Base-by-base conservation (phyloP, 2,797 vertebrate species). In the Fistularia tabacaria region DNA sequence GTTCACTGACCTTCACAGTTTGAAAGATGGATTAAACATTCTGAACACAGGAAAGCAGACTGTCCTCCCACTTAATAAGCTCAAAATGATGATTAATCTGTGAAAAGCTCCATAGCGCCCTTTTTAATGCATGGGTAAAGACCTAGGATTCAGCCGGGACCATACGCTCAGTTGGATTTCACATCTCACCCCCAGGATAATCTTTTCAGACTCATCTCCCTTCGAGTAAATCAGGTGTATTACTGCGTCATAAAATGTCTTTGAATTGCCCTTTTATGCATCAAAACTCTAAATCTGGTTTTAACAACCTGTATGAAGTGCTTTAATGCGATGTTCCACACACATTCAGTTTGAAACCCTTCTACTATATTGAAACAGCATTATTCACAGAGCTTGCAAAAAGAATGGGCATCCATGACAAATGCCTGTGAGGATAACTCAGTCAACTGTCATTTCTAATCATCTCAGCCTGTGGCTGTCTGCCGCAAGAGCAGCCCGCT, bases 41-140 rank as follows among this genome's bases (percentile, higher is more conserved):
- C 70, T 75, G 71, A 79, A 69, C 77, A 66, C 78, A 64, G 70
- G 71, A 84, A 87, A 86, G 77, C 80, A 81, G 80, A 85, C 80
- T 81, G 79, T 88, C 86, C 84, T 88, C 85, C 85, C 78, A 76
- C 81, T 86, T 89, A 90, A 91, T 90, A 85, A 85, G 82, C 82
- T 87, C 71, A 82, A 87, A 90, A 91, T 82, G 76, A 89, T 88
- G 88, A 92, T 91, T 91, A 86, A 91, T 91, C 85, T 88, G 79
- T 63, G 70, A 81, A 83, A 87, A 77, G 77, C 80, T 65, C 64
- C 63, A 46, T 63, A 47, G 69, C 79, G 82, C 77, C 74, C 70
- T 65, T 67, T 80, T 73, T 81, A 83, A 89, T 79, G 77, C 85
- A 82, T 71, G 68, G 74, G 55, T 80, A 74, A 84, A 82, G 77